phyloP scores from a whole-genome alignment of 2,888 invertebrate genomes.

The Trypoxylon attenuatum region DNA sequence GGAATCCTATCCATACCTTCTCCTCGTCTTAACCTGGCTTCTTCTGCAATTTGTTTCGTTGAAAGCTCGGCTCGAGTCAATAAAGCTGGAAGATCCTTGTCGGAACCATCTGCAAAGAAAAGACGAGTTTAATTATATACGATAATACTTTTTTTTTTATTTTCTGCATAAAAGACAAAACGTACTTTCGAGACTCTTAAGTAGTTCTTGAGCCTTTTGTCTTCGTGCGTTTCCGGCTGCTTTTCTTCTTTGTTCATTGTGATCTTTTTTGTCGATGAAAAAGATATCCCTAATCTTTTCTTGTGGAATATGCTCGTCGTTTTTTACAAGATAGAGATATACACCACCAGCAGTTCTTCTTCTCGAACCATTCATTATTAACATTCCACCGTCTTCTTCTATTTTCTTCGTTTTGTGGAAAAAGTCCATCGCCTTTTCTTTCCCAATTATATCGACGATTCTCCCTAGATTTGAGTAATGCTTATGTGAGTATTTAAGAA shows the following conservation, averaged over 20 bases:
- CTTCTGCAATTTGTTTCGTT: slow-evolving; percentile 76
- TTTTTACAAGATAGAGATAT: slow-evolving; percentile 87
- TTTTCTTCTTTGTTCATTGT: slow-evolving; percentile 77
- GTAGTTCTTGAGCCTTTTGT: slow-evolving; percentile 81
- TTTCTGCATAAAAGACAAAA: neutral
- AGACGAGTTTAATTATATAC: slow-evolving; percentile 6
- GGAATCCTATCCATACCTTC: slow-evolving; percentile 71
- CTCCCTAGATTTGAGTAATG: slow-evolving; percentile 76
- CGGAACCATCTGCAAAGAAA: slow-evolving; percentile 67
- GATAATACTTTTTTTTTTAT: neutral
- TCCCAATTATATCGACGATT: slow-evolving; percentile 84
- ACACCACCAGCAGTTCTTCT: slow-evolving; percentile 92
- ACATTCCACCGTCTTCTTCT: slow-evolving; percentile 90
- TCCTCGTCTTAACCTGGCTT: slow-evolving; percentile 75
- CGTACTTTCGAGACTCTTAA: slow-evolving; percentile 69
- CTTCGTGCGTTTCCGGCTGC: slow-evolving; percentile 77
- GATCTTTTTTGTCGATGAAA: slow-evolving; percentile 79
- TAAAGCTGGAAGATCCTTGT: slow-evolving; percentile 80
- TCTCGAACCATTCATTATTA: slow-evolving; percentile 87
- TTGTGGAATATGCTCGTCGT: slow-evolving; percentile 80
- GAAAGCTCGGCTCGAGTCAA: slow-evolving; percentile 79
- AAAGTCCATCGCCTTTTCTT: slow-evolving; percentile 83
- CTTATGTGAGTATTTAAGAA: too few relatives aligned
- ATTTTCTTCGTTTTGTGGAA: slow-evolving; percentile 88
- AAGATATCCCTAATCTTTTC: slow-evolving; percentile 83